Evolutionary conservation across 2,888 invertebrate genomes (phyloP).

Genomic region (Cylindroiulus punctatus): DNA sequence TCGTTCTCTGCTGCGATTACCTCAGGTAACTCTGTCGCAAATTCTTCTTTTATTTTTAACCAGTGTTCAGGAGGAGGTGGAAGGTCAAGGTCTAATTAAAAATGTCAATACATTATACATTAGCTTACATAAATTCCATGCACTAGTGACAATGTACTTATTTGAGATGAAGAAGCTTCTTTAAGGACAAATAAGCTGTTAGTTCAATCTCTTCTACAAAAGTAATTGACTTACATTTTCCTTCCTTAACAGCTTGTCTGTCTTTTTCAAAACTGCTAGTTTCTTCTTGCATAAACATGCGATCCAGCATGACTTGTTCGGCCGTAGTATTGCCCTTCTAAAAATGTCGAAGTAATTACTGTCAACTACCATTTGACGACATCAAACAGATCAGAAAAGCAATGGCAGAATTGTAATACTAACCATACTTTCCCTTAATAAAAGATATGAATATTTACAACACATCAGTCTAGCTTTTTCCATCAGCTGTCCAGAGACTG

Average conservation of each 20-base stretch:
- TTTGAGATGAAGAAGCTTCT: too few relatives aligned
- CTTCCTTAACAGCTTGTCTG: constrained; percentile 62
- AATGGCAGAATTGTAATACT: constrained; percentile 57
- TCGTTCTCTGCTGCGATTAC: neutral
- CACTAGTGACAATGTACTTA: too few relatives aligned
- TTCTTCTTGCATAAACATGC: constrained; percentile 78
- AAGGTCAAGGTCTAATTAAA: constrained; percentile 58
- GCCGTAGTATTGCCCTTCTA: constrained; percentile 79
- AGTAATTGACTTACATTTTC: constrained; percentile 62
- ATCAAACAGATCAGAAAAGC: neutral
- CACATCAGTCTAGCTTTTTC: constrained; percentile 77
- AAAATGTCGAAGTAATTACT: constrained; percentile 58
- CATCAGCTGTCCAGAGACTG: constrained; percentile 71
- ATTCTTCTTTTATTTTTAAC: constrained; percentile 54
- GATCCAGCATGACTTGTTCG: constrained; percentile 80
- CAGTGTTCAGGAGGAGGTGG: constrained; percentile 59
- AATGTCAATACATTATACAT: constrained; percentile 47
- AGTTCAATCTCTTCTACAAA: neutral
- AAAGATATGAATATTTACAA: constrained; percentile 77
- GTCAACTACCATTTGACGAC: constrained; percentile 54
- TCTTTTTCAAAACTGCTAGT: constrained; percentile 71
- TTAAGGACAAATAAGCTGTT: neutral
- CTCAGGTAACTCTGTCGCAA: neutral
- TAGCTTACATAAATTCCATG: too few relatives aligned
- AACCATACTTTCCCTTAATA: constrained; percentile 83